phyloP scores from a whole-genome alignment of 2,888 invertebrate species.

The Heteromyza rotundicornis region DNA sequence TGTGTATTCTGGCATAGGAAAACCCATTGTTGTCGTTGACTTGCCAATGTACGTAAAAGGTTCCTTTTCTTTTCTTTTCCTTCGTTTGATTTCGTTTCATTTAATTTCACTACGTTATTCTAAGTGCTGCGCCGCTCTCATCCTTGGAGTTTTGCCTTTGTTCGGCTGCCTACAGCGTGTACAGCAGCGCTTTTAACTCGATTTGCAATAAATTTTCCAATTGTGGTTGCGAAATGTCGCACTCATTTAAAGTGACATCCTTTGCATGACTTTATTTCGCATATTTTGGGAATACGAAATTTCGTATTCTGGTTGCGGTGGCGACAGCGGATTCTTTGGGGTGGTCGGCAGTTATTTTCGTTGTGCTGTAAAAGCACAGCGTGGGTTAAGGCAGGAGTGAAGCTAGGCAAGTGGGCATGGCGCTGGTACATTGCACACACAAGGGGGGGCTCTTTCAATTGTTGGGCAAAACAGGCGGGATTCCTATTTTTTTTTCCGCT shows the following conservation, averaged over 20 bases:
- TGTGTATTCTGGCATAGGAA: too few relatives aligned
- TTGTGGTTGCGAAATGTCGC: conserved; percentile 9
- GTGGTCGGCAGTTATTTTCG: neutral
- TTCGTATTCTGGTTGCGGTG: too few relatives aligned
- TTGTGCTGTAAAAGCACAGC: neutral
- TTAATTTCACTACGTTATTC: too few relatives aligned
- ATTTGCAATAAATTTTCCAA: conserved; percentile 17
- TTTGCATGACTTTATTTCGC: conserved; percentile 10
- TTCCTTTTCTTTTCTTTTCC: too few relatives aligned
- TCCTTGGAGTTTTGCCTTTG: neutral
- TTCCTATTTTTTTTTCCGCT: too few relatives aligned
- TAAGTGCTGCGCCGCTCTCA: too few relatives aligned
- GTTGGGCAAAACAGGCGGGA: conserved; percentile 1
- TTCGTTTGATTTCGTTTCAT: too few relatives aligned
- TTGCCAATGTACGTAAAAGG: neutral
- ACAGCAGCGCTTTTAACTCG: neutral
- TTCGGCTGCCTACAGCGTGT: neutral
- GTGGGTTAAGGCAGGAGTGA: conserved; percentile 5
- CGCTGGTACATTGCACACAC: neutral
- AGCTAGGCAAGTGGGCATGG: neutral
- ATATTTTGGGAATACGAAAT: neutral
- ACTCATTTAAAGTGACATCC: conserved; percentile 9
- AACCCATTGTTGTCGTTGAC: too few relatives aligned
- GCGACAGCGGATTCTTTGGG: neutral
- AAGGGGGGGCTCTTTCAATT: conserved; percentile 6